phyloP scores from a whole-genome alignment of 35 echinoderm and acorn worm species.

The Patiria miniata region DNA sequence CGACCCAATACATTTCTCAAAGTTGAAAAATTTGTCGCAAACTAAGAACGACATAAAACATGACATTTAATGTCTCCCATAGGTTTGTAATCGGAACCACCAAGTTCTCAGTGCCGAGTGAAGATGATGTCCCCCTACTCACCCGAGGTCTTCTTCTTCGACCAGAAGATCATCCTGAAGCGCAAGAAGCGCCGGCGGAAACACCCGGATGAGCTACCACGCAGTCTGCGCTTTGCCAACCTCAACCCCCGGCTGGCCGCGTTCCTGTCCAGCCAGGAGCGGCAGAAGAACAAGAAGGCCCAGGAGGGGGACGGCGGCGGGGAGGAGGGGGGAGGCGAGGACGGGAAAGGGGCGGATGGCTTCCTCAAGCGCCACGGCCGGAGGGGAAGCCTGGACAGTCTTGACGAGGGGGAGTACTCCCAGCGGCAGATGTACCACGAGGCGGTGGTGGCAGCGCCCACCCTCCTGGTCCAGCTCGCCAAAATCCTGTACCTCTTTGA shows the following conservation, averaged over 20 bases:
- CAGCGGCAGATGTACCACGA: constrained; percentile 89
- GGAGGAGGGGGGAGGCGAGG: constrained; percentile 28
- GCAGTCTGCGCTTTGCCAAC: constrained; percentile 90
- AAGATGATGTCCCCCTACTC: not conserved
- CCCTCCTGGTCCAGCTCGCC: constrained; percentile 74
- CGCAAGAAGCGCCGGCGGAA: constrained; percentile 68
- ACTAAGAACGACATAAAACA: no score
- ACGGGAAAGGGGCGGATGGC: not conserved
- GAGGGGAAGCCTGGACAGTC: constrained; percentile 54
- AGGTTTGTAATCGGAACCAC: no score
- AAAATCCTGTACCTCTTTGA: constrained; percentile 81
- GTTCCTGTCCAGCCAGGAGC: constrained; percentile 85
- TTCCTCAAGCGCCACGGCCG: not conserved
- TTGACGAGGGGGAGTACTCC: constrained; percentile 77
- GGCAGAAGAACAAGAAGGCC: constrained; percentile 59
- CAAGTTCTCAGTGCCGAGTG: no score
- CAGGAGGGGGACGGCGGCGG: constrained; percentile 54
- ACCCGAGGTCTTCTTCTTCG: constrained; percentile 62
- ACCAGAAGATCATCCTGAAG: constrained; percentile 73
- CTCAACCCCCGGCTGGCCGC: constrained; percentile 88
- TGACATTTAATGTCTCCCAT: no score
- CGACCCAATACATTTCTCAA: no score
- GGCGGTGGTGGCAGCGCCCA: constrained; percentile 71
- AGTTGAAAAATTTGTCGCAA: no score
- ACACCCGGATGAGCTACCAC: constrained; percentile 73